These are phyloP conservation scores for Bombylius major DNA, from an alignment of 2,888 invertebrate genomes.

Conservation along the genomic window DNA sequence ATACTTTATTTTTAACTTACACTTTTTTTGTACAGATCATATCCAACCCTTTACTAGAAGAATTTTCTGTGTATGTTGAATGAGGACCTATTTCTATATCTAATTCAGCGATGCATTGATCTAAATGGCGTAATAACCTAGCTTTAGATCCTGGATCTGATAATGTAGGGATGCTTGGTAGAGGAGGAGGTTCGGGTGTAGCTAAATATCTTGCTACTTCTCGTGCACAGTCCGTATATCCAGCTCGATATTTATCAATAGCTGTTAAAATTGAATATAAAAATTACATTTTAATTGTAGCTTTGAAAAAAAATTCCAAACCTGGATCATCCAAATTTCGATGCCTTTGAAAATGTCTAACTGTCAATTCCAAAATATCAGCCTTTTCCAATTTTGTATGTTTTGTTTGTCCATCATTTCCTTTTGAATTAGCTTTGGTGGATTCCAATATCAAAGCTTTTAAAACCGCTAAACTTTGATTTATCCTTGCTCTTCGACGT, in stretches of 20 bases:
- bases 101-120: conserved; percentile 47
- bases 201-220: conserved; percentile 40
- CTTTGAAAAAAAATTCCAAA: conserved; percentile 2
- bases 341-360: conserved; percentile 65
- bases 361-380: conserved; percentile 73
- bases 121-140: conserved; percentile 43
- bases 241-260: conserved; percentile 39
- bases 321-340: conserved; percentile 51
- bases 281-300: neutral
- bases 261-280: conserved; percentile 16
- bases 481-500: conserved; percentile 57
- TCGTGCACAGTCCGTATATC: conserved; percentile 51
- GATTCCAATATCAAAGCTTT: conserved; percentile 60
- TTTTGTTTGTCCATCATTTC: conserved; percentile 44
- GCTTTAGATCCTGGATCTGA: conserved; percentile 45
- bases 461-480: conserved; percentile 58
- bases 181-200: conserved; percentile 34
- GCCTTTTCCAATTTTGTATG: conserved; percentile 71
- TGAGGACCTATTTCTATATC: conserved; percentile 43
- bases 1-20: conserved; percentile 11
- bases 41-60: conserved; percentile 29
- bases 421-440: conserved; percentile 41
- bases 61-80: conserved; percentile 25
- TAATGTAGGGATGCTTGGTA: conserved; percentile 36
- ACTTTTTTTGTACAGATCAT: conserved; percentile 21